phyloP scores from a whole-genome alignment of 2,888 invertebrate genomes.

The Mythimna loreyi region DNA sequence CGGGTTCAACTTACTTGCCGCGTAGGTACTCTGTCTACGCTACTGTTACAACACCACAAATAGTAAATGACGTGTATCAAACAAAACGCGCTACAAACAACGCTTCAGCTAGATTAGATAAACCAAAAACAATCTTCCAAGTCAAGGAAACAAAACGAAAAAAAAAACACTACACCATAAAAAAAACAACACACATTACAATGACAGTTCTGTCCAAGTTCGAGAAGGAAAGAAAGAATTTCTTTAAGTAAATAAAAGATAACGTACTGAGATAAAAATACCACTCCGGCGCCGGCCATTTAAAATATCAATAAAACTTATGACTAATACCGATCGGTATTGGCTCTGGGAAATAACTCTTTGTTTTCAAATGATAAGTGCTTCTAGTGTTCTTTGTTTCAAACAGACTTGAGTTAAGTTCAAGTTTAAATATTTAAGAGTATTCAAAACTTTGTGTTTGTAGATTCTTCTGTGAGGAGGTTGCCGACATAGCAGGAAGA shows the following conservation, averaged over 20 bases:
- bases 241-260: conserved; percentile 55
- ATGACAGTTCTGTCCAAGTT: conserved; percentile 28
- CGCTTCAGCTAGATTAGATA: conserved; percentile 8
- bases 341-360: conserved; percentile 44
- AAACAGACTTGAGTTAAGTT: conserved; percentile 31
- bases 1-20: too few relatives aligned
- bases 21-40: too few relatives aligned
- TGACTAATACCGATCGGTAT: conserved; percentile 56
- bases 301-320: conserved; percentile 64
- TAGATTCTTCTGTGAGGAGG: too few relatives aligned
- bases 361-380: conserved; percentile 50
- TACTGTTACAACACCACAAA: too few relatives aligned
- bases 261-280: conserved; percentile 61
- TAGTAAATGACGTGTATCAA: not conserved
- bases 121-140: conserved; percentile 34
- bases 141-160: conserved; percentile 17
- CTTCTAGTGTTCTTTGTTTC: conserved; percentile 28
- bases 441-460: conserved; percentile 1
- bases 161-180: conserved; percentile 8
- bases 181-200: conserved; percentile 33
- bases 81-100: conserved; percentile 21
- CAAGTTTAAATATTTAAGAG: conserved; percentile 9
- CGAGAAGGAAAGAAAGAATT: conserved; percentile 35
- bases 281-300: conserved; percentile 34
- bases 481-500: too few relatives aligned